Base-by-base conservation (phyloP, 2,888 invertebrate species). In the Cephus nigrinus region DNA sequence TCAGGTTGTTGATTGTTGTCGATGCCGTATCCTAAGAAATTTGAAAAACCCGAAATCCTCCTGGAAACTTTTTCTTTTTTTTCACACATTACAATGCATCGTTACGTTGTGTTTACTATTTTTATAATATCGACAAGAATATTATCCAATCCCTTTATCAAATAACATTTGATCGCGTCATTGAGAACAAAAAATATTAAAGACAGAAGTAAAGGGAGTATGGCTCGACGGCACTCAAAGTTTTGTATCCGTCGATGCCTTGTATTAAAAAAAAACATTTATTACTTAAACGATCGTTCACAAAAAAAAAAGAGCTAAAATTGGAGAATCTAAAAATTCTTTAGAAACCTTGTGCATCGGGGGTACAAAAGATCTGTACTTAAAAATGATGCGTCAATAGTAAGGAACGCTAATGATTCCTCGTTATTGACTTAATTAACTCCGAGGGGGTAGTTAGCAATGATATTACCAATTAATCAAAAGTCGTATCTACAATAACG, bases 371-470 rank as follows among this genome's bases (percentile, higher is more conserved):
- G 9, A 55, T 55, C 55, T 55, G 55, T 55, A 55, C 55, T 55
- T 55, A 55, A 55, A 55, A 55, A 23, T 23, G 55, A 55, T 55
- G 55, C 55, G 55, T 55, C 75, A 81, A 78, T 81, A 84, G 77
- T 72, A 83, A 79, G 80, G 77, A 79, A 77, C 73, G 73, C 69
- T 71, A 76, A 55, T 82, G 80, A 79, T 68, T 80, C 80, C 71
- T 77, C 80, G 74, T 76, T 79, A 75, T 78, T 75, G 78, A 69
- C 75, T 74, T 75, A 76, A 75, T 36, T 81, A 74, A 79, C 76
- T 80, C 75, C 79, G 83, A 87, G 82, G 86, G 85, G 86, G 85
- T 88, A 88, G 86, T 85, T 86, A 85, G 83, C 82, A 80, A 85
- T 83, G 79, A 84, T 81, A 84, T 86, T 81, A 82, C 78, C 83